These are phyloP conservation scores for Acanthacorydalis orientalis DNA, from an alignment of 2,888 invertebrate genomes.

Conservation along the genomic window DNA sequence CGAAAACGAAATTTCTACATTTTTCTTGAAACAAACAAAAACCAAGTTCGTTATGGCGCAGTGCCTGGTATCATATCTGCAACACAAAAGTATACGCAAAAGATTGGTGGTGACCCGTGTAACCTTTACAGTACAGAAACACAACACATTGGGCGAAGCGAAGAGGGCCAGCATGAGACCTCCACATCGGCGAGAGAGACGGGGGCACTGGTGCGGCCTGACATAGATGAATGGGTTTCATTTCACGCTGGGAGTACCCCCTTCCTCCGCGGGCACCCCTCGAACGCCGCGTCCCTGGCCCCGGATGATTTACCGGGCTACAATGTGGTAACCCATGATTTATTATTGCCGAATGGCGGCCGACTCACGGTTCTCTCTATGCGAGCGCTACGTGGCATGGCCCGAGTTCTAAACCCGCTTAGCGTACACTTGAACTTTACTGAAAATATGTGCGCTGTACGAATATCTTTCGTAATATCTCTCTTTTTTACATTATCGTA, in stretches of 20 bases:
- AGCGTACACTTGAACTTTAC: background rate
- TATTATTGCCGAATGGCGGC: slow-evolving; percentile 42
- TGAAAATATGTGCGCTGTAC: background rate
- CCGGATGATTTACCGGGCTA: slow-evolving; percentile 47
- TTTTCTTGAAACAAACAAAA: no score
- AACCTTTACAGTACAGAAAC: no score
- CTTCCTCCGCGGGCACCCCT: slow-evolving; percentile 21
- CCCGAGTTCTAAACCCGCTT: background rate
- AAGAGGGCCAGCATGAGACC: no score
- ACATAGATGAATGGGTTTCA: slow-evolving; percentile 33
- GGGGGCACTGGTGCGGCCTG: slow-evolving; percentile 12
- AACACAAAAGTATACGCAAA: no score
- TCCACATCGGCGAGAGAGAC: no score
- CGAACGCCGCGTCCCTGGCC: slow-evolving; percentile 8
- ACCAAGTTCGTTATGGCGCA: no score
- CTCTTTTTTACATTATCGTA: no score
- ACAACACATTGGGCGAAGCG: no score
- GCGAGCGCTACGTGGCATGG: background rate
- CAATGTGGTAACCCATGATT: slow-evolving; percentile 54
- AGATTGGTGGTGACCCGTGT: no score
- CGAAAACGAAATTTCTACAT: no score
- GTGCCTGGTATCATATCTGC: no score
- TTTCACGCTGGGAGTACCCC: slow-evolving; percentile 35
- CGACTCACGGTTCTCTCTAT: slow-evolving; percentile 21
- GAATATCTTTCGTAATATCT: no score